Evolutionary conservation across 2,797 vertebrate genomes (phyloP).

Genomic region (Galaxias olidus): DNA sequence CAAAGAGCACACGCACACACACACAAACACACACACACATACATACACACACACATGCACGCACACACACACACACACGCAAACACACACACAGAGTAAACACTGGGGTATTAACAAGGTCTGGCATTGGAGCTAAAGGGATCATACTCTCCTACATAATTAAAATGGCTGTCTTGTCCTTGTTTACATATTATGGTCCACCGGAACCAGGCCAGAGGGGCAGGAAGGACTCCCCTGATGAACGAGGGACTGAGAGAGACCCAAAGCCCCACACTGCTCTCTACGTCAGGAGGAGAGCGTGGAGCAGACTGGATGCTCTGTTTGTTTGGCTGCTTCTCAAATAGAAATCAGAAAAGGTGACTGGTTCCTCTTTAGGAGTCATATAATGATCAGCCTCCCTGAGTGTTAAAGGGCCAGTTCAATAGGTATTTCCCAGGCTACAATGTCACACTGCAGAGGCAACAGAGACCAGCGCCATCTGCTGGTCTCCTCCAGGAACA

Average conservation of each 20-base stretch:
- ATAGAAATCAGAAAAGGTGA: background rate
- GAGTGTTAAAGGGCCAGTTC: background rate
- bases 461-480: constrained; percentile 57
- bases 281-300: constrained; percentile 4
- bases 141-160: constrained; percentile 39
- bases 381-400: constrained; percentile 2
- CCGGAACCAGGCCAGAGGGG: constrained; percentile 22
- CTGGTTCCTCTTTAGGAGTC: background rate
- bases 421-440: constrained; percentile 8
- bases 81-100: background rate
- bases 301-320: too few relatives aligned
- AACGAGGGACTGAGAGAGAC: constrained; percentile 11
- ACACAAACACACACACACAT: constrained; percentile 11
- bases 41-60: too few relatives aligned
- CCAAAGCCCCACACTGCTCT: background rate
- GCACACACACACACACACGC: constrained; percentile 6
- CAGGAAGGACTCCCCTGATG: constrained; percentile 32
- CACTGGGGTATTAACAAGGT: too few relatives aligned
- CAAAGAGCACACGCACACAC: constrained; percentile 44
- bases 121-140: constrained; percentile 12
- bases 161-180: constrained; percentile 39
- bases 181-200: constrained; percentile 39
- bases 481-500: constrained; percentile 42
- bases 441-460: too few relatives aligned
- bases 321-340: constrained; percentile 15